Conservation (phyloP, 2,797 vertebrate species). For the Mallotus villosus region DNA sequence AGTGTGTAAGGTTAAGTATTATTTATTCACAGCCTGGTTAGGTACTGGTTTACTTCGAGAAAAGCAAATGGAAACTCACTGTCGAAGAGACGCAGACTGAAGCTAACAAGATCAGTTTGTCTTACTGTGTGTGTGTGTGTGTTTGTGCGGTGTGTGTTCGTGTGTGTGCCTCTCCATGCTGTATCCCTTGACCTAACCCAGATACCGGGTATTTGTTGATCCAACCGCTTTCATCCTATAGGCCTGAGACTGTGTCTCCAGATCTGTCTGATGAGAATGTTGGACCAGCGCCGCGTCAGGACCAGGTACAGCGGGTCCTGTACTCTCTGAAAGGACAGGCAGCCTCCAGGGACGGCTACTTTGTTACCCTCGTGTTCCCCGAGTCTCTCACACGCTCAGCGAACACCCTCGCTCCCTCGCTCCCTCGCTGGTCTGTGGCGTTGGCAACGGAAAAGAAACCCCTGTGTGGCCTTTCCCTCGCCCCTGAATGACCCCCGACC, state of each 20-base stretch:
- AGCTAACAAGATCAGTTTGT: conserved; percentile 43
- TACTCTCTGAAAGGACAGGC: conserved; percentile 50
- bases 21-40: conserved; percentile 4
- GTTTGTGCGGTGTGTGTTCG: conserved; percentile 15
- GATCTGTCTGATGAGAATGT: background rate
- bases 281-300: too few relatives aligned
- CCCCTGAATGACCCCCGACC: conserved; percentile 35
- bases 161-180: conserved; percentile 1
- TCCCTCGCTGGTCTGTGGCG: background rate
- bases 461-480: conserved; percentile 52
- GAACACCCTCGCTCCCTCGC: background rate
- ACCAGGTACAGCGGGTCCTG: conserved; percentile 45
- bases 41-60: background rate
- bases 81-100: conserved; percentile 36
- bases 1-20: background rate
- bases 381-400: conserved; percentile 2
- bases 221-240: background rate
- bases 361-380: conserved; percentile 41
- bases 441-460: conserved; percentile 14
- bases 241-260: background rate
- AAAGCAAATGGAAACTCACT: background rate
- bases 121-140: conserved; percentile 5
- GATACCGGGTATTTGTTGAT: too few relatives aligned
- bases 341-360: conserved; percentile 41
- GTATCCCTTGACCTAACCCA: background rate